Evolutionary conservation across 2,888 invertebrate genomes (phyloP).

Genomic region (Allacma fusca): DNA sequence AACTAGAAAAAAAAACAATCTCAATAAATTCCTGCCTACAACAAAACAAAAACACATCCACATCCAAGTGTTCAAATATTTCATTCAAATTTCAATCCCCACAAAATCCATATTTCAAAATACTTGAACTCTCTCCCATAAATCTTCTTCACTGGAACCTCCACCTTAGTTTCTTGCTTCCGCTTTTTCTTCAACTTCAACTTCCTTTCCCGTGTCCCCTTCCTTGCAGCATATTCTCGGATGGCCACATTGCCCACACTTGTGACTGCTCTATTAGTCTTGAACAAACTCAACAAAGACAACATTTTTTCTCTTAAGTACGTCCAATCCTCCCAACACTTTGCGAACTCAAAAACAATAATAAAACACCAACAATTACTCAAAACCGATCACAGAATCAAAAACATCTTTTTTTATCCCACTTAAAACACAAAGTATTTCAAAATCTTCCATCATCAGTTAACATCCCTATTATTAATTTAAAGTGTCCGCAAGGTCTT

Average conservation of each 20-base stretch:
- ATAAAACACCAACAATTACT: too few species aligned
- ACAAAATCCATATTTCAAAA: neutral
- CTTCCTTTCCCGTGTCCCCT: conserved; percentile 80
- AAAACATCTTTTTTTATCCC: too few species aligned
- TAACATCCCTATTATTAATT: too few species aligned
- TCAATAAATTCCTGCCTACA: neutral
- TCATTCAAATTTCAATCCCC: too few species aligned
- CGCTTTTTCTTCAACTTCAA: conserved; percentile 73
- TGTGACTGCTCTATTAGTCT: neutral
- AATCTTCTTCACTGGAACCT: conserved; percentile 77
- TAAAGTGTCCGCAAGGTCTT: too few species aligned
- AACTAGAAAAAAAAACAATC: conserved; percentile 42
- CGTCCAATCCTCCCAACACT: too few species aligned
- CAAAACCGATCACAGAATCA: too few species aligned
- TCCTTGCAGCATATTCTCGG: conserved; percentile 76
- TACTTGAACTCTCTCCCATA: conserved; percentile 70
- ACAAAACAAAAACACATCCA: neutral
- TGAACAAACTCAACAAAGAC: conserved; percentile 28
- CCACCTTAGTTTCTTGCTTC: conserved; percentile 68
- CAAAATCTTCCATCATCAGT: too few species aligned
- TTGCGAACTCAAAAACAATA: too few species aligned
- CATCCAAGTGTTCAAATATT: neutral
- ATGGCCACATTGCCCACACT: neutral
- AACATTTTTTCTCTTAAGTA: conserved; percentile 19
- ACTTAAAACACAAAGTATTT: too few species aligned